Evolutionary conservation across 2,113 vertebrate species (phyloP).

Genomic region (Platichthys flesus): DNA sequence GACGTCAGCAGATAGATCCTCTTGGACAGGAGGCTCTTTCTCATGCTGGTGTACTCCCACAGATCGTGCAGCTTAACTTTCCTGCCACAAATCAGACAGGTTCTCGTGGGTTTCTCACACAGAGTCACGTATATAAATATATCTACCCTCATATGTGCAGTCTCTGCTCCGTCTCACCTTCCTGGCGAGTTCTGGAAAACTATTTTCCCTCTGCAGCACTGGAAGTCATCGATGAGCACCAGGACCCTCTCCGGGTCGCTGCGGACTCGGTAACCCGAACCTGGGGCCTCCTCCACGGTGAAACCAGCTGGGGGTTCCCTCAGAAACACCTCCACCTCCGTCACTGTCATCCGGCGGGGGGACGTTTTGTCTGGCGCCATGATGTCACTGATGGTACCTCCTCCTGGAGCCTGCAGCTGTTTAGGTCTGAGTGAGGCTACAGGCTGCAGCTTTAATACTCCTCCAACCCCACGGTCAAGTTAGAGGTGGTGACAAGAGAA

Average conservation of each 20-base stretch:
- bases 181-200: slow-evolving; percentile 72
- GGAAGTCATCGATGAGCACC: slow-evolving; percentile 71
- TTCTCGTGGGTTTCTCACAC: background rate
- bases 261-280: slow-evolving; percentile 38
- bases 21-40: slow-evolving; percentile 72
- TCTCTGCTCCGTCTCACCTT: slow-evolving; percentile 51
- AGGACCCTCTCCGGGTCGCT: slow-evolving; percentile 51
- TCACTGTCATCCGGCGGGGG: slow-evolving; percentile 35
- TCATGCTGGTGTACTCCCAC: slow-evolving; percentile 67
- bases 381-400: background rate
- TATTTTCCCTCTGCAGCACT: slow-evolving; percentile 38
- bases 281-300: slow-evolving; percentile 48
- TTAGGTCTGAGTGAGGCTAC: background rate
- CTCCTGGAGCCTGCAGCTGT: background rate
- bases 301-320: slow-evolving; percentile 67
- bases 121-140: too few relatives aligned
- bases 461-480: background rate
- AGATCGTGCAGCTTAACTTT: slow-evolving; percentile 64
- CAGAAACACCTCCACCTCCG: slow-evolving; percentile 66
- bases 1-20: slow-evolving; percentile 66
- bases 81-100: slow-evolving; percentile 39
- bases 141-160: too few relatives aligned
- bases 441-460: background rate
- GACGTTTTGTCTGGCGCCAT: background rate
- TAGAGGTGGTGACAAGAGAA: rapidly evolving